These are phyloP conservation scores for Xiphophorus birchmanni DNA, from an alignment of 2,797 vertebrate species.

Conservation along the genomic window DNA sequence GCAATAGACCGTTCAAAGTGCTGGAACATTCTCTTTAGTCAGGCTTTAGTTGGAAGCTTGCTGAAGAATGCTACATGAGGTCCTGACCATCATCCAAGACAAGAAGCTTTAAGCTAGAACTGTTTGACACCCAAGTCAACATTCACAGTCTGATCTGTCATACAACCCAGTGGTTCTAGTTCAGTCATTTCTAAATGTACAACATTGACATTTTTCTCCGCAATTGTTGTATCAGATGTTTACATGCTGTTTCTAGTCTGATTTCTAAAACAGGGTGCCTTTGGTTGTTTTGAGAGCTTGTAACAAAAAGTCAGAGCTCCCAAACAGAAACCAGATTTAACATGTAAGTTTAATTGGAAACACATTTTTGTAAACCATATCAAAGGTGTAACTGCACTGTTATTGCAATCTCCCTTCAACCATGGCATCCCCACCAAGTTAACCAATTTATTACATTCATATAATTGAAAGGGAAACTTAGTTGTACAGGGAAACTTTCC, in stretches of 20 bases:
- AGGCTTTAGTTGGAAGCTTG: not conserved
- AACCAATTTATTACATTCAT: conserved; percentile 32
- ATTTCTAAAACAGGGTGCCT: conserved; percentile 43
- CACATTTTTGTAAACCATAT: conserved; percentile 37
- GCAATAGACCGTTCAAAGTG: not conserved
- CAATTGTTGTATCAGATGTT: conserved; percentile 22
- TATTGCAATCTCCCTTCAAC: conserved; percentile 5
- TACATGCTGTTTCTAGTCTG: not conserved
- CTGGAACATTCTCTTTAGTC: too few species aligned
- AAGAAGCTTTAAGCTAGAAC: not conserved
- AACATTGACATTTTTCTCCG: conserved; percentile 13
- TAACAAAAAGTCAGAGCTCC: conserved; percentile 15
- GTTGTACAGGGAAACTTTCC: not conserved
- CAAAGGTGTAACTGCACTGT: conserved; percentile 2
- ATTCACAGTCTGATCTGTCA: conserved; percentile 25
- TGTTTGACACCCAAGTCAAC: conserved; percentile 37
- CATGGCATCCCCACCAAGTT: conserved; percentile 9
- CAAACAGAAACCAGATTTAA: conserved; percentile 15
- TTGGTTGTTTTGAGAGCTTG: conserved; percentile 23
- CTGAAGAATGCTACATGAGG: not conserved
- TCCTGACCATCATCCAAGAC: not conserved
- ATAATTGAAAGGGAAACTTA: conserved; percentile 14
- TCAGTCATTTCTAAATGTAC: conserved; percentile 27
- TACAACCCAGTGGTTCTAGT: conserved; percentile 32
- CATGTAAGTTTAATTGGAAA: conserved; percentile 35